Percentiles rank a stretch among this genome's conserved stretches.
Conservation (phyloP, 2,888 invertebrate species). For the Uloborus plumipes region DNA sequence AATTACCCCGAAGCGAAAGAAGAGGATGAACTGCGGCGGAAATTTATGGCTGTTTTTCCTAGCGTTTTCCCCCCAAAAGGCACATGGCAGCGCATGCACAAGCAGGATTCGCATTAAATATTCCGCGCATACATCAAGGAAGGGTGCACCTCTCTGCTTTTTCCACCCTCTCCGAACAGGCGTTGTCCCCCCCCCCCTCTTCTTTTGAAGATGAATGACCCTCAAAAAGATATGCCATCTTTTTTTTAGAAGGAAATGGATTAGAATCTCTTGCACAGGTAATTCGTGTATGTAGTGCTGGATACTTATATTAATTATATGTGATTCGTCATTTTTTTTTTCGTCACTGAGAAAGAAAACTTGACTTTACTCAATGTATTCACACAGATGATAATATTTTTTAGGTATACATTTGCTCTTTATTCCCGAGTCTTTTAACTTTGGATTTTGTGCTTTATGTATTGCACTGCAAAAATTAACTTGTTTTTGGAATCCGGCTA, state of each 20-base stretch:
- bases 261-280: slow-evolving; percentile 34
- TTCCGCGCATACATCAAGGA: slow-evolving; percentile 56
- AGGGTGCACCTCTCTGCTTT: slow-evolving; percentile 6
- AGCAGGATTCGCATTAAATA: slow-evolving; percentile 59
- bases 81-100: slow-evolving; percentile 51
- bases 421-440: too few species aligned
- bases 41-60: slow-evolving; percentile 50
- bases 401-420: too few species aligned
- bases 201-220: slow-evolving; percentile 38
- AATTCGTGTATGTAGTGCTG: slow-evolving; percentile 16
- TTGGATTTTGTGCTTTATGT: too few species aligned
- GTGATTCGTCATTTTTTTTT: not conserved
- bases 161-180: not conserved
- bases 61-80: slow-evolving; percentile 12
- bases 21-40: slow-evolving; percentile 38
- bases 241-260: slow-evolving; percentile 52
- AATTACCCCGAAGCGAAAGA: slow-evolving; percentile 33
- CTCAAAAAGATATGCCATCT: slow-evolving; percentile 49
- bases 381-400: too few species aligned
- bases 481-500: too few species aligned
- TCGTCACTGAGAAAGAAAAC: too few species aligned
- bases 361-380: too few species aligned
- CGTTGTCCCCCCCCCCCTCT: not conserved
- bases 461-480: too few species aligned
- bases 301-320: slow-evolving; percentile 46